Evolutionary conservation across 2,113 vertebrate genomes (phyloP).

Genomic region (Tonatia bakeri): DNA sequence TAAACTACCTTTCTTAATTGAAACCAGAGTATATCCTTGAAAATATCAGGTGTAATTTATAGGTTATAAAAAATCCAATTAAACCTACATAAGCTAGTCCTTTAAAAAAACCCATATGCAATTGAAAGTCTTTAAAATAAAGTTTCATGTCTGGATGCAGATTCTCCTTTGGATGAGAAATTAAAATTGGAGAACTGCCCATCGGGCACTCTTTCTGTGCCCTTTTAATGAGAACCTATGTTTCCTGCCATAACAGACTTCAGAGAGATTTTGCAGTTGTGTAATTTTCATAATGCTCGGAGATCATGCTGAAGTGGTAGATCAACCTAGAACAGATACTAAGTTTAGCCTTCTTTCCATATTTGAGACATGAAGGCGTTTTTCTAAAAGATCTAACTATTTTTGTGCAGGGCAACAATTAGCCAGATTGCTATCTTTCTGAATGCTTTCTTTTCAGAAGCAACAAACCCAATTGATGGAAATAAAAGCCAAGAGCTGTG

Average conservation of each 20-base stretch:
- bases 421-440: conserved; percentile 10
- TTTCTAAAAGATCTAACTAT: neutral
- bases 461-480: neutral
- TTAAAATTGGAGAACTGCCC: neutral
- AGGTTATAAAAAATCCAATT: conserved; percentile 45
- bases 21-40: conserved; percentile 18
- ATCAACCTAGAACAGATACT: neutral
- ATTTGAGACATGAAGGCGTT: neutral
- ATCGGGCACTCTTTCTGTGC: neutral
- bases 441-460: neutral
- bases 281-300: conserved; percentile 5
- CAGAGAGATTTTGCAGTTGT: neutral
- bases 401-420: conserved; percentile 7
- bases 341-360: neutral
- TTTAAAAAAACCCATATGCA: neutral
- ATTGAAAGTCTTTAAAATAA: conserved; percentile 3
- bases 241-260: neutral
- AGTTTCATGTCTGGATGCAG: neutral
- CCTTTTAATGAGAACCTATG: neutral
- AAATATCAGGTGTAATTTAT: conserved; percentile 49
- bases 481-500: neutral
- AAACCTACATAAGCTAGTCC: neutral
- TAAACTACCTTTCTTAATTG: conserved; percentile 41
- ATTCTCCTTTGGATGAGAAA: neutral
- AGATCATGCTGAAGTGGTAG: neutral